A percentile compares a stretch with the other conserved stretches of the same genome.
These are phyloP conservation scores for Terrapene triunguis DNA, from an alignment of 2,113 vertebrate genomes.

Conservation along the genomic window DNA sequence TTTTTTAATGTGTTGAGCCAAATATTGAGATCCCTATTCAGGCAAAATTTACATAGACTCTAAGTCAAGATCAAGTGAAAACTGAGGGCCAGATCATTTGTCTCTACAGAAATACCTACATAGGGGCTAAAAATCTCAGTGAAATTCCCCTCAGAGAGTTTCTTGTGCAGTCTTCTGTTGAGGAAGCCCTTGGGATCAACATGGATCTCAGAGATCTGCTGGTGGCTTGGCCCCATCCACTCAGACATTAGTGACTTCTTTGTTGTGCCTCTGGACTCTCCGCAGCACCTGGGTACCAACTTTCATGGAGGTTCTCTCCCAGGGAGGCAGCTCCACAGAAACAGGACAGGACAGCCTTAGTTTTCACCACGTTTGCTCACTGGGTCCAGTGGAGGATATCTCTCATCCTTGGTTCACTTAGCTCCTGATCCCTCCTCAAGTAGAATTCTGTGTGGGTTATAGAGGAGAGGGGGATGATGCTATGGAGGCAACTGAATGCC, in stretches of 20 bases:
- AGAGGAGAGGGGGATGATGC: neutral
- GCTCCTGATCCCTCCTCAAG: neutral
- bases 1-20: neutral
- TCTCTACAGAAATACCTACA: neutral
- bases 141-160: neutral
- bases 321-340: neutral
- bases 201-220: neutral
- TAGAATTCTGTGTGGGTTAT: accelerated
- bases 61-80: neutral
- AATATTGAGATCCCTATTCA: neutral
- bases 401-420: neutral
- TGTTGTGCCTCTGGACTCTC: neutral
- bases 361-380: neutral
- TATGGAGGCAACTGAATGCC: neutral
- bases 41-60: neutral
- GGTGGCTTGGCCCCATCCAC: neutral
- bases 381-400: neutral
- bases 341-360: neutral
- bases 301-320: neutral
- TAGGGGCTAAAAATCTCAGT: neutral
- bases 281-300: neutral
- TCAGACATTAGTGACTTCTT: neutral
- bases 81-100: neutral
- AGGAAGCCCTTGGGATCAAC: neutral
- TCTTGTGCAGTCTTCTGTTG: neutral